Evolutionary conservation across 2,113 vertebrate genomes (phyloP).

Genomic region (Pangasianodon hypophthalmus): DNA sequence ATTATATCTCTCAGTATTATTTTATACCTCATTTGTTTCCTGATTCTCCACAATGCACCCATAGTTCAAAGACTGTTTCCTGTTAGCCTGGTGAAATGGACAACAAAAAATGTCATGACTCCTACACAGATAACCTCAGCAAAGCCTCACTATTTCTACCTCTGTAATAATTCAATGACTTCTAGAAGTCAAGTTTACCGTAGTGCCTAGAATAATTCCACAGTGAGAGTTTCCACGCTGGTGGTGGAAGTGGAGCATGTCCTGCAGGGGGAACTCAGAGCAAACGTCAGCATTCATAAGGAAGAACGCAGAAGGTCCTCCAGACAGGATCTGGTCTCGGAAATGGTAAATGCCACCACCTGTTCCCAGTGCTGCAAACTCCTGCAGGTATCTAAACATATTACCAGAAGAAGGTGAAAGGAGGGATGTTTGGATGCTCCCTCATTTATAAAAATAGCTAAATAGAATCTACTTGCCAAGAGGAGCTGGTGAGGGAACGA

Average conservation of each 20-base stretch:
- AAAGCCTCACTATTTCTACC: background rate
- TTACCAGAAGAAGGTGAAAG: background rate
- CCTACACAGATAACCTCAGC: background rate
- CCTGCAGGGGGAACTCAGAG: constrained; percentile 87
- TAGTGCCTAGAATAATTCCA: constrained; percentile 92
- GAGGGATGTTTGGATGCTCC: background rate
- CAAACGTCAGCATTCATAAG: constrained; percentile 96
- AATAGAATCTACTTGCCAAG: background rate
- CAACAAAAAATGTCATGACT: background rate
- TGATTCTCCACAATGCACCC: constrained; percentile 93
- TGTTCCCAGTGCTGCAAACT: constrained; percentile 90
- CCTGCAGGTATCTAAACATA: constrained; percentile 87
- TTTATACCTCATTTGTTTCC: constrained; percentile 85
- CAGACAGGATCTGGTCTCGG: constrained; percentile 95
- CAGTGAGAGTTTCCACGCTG: constrained; percentile 75
- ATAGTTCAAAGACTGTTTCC: constrained; percentile 94
- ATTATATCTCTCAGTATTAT: background rate
- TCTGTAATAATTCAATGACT: background rate
- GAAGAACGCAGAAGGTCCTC: constrained; percentile 90
- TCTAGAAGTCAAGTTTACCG: constrained; percentile 71
- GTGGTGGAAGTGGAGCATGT: constrained; percentile 87
- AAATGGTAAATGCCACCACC: constrained; percentile 98
- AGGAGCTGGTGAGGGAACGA: background rate
- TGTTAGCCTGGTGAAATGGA: constrained; percentile 81
- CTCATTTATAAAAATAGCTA: background rate